Evolutionary conservation across 2,797 vertebrate species (phyloP).

Genomic region (Limosa lapponica): DNA sequence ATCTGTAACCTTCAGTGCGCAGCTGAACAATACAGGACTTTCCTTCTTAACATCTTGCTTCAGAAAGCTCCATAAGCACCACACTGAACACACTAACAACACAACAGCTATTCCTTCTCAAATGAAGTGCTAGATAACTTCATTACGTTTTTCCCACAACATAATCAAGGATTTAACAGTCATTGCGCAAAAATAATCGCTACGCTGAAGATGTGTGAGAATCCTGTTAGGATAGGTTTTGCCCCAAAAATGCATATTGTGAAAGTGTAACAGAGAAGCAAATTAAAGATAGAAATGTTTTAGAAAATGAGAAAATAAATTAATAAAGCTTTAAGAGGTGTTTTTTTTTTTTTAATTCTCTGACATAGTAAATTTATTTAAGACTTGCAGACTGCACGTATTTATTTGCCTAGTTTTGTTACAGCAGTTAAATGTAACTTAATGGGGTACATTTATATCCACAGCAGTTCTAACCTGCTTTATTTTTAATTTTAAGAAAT

Average conservation of each 20-base stretch:
- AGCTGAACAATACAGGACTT: background rate
- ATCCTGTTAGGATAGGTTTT: background rate
- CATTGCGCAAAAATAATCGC: background rate
- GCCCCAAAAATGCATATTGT: background rate
- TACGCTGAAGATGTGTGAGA: background rate
- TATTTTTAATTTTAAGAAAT: background rate
- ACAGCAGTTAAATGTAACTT: background rate
- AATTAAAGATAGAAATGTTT: constrained; percentile 27
- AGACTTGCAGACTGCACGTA: background rate
- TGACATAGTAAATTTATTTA: background rate
- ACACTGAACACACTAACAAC: background rate
- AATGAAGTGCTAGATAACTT: background rate
- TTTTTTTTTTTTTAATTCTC: background rate
- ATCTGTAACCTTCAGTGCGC: background rate
- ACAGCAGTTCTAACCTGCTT: background rate
- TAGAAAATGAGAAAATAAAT: constrained; percentile 21
- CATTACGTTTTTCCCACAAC: background rate
- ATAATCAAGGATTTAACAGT: constrained; percentile 27
- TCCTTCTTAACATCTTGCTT: background rate
- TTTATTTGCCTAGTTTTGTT: background rate
- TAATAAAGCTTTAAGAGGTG: background rate
- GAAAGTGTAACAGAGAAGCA: constrained; percentile 5
- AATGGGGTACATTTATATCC: background rate
- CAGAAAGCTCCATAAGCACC: background rate
- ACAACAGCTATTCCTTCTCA: background rate